Conservation (phyloP, 2,888 invertebrate species). For the Hedychridium roseum region DNA sequence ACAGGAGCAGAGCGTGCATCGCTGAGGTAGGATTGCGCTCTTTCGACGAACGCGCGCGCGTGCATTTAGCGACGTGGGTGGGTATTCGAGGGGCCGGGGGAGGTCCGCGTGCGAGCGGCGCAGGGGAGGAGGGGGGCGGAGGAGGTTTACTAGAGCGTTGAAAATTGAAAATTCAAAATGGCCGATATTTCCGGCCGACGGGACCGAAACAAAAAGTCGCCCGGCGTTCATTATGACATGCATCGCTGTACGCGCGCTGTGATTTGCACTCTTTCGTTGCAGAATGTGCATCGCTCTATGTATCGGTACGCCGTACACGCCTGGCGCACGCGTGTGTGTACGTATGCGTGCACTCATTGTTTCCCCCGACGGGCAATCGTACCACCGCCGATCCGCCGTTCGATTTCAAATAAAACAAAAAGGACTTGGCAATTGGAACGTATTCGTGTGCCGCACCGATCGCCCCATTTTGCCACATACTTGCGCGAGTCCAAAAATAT, state of each 20-base stretch:
- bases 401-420: neutral
- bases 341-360: conserved; percentile 3
- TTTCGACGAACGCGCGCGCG: conserved; percentile 6
- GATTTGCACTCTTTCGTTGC: conserved; percentile 57
- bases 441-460: too few relatives aligned
- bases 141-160: conserved; percentile 63
- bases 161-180: conserved; percentile 65
- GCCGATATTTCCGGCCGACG: conserved; percentile 64
- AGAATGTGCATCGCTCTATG: conserved; percentile 17
- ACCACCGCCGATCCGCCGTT: neutral
- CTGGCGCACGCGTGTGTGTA: neutral
- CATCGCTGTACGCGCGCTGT: conserved; percentile 60
- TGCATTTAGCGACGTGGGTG: too few relatives aligned
- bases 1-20: neutral
- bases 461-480: too few relatives aligned
- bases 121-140: conserved; percentile 35
- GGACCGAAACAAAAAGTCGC: conserved; percentile 63
- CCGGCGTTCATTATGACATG: conserved; percentile 63
- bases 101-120: conserved; percentile 2
- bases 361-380: neutral
- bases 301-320: conserved; percentile 9
- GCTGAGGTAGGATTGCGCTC: too few relatives aligned
- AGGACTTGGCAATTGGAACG: neutral
- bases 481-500: too few relatives aligned
- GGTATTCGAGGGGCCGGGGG: conserved; percentile 16